These are phyloP conservation scores for Hexactinellida sp. DNA, from an alignment of 37 sponge, comb jelly and placozoan species.

Conservation along the genomic window DNA sequence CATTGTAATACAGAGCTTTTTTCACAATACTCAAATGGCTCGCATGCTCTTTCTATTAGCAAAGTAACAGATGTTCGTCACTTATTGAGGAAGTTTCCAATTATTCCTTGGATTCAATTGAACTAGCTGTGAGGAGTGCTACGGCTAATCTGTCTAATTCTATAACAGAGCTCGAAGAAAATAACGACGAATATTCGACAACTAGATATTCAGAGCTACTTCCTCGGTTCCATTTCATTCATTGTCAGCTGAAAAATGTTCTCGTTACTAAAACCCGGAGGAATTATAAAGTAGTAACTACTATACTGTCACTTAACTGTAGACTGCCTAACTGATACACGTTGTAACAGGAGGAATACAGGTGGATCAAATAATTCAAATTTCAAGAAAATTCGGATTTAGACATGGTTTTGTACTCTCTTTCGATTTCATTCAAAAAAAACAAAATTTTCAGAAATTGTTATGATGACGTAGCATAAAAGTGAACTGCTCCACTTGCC, in stretches of 20 bases:
- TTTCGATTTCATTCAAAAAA: too few relatives aligned
- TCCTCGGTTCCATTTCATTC: constrained; percentile 5
- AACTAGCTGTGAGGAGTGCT: constrained; percentile 12
- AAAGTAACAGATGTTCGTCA: not conserved
- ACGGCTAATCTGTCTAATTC: not conserved
- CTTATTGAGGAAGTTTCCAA: not conserved
- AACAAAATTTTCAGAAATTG: too few relatives aligned
- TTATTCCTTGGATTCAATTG: not conserved
- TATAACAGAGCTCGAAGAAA: not conserved
- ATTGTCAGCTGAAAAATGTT: not conserved
- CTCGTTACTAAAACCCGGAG: not conserved
- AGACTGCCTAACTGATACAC: too few relatives aligned
- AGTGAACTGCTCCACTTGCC: too few relatives aligned
- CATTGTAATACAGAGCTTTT: not conserved
- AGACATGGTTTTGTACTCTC: too few relatives aligned
- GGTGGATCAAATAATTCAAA: too few relatives aligned
- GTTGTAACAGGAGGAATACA: too few relatives aligned
- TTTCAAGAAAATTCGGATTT: too few relatives aligned
- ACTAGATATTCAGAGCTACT: not conserved
- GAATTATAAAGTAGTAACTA: not conserved
- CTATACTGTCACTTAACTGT: not conserved
- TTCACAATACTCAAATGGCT: not conserved
- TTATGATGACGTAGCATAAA: too few relatives aligned
- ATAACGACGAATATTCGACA: not conserved
- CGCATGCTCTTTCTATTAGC: not conserved